Evolutionary conservation across 2,113 vertebrate species (phyloP), one percentile per base, ranked within the genome.

Genomic region (Tenrec ecaudatus): DNA sequence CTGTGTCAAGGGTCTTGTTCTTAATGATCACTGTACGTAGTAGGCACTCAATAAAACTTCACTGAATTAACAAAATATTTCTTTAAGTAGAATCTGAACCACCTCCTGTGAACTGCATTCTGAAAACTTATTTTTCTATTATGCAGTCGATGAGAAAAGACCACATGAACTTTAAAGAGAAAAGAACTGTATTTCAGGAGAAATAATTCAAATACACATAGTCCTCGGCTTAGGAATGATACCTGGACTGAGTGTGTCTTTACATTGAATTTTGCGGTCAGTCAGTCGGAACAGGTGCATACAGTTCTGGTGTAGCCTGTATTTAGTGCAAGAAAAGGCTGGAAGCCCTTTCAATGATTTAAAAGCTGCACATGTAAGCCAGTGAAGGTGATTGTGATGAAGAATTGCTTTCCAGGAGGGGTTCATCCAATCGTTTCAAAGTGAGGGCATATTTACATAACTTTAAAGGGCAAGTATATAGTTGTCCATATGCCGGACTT

Each of bases 151-250:
- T 75, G 33, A 76, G 47, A 82, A 89, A 94, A 84, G 22, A 85
- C 12, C 93, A n/a, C 17, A 85, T 68, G 75, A 85, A 82, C 68
- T 64, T 33, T 11, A 92, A 93, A 85, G 60, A 81, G 40, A 77
- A 92, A 60, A 79, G 17, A 0, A 9, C 2, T 79, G 33, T 89
- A 15, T 73, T 93, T 62, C 53, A 93, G 23, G 87, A 92, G 94
- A 58, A 79, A 68, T 31, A 95, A 94, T 94, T 86, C 11, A n/a
- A 69, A 90, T 31, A 23, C 10, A 68, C 3, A 29, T 29, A 31
- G 27, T 31, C 66, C 29, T 15, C 31, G 8, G 66, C 9, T 68
- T 31, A 31, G 8, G 17, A 68, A 68, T 31, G 27, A 31, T 10
- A 68, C 25, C 66, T 31, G 29, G 29, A 10, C 66, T 15, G 9